Evolutionary conservation across 2,888 invertebrate genomes (phyloP).

Genomic region (Atethmia centrago): DNA sequence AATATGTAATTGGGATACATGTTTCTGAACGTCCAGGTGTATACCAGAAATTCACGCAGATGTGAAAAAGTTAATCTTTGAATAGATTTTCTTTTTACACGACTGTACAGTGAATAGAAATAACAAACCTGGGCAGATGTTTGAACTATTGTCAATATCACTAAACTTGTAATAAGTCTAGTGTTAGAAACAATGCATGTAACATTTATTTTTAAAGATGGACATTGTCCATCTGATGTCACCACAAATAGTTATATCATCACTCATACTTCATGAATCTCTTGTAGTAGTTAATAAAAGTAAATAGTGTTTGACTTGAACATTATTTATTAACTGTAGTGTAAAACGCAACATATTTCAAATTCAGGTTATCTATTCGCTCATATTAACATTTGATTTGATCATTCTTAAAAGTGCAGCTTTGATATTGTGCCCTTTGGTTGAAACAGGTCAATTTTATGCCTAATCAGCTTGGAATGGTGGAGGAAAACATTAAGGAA

Average conservation of each 20-base stretch:
- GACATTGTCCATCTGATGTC: conserved; percentile 46
- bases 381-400: conserved; percentile 9
- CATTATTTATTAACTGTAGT: conserved; percentile 29
- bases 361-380: conserved; percentile 52
- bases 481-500: conserved; percentile 58
- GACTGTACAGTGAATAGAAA: conserved; percentile 14
- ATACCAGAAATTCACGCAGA: neutral
- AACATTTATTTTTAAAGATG: conserved; percentile 24
- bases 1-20: conserved; percentile 26
- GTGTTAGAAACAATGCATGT: conserved; percentile 33
- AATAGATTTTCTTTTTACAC: conserved; percentile 21
- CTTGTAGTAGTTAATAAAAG: too few species aligned
- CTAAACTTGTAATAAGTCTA: conserved; percentile 33
- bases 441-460: conserved; percentile 14
- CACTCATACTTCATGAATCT: conserved; percentile 35
- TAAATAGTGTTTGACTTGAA: conserved; percentile 24
- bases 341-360: conserved; percentile 57
- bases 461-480: conserved; percentile 40
- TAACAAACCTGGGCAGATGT: conserved; percentile 20
- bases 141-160: conserved; percentile 34
- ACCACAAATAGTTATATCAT: conserved; percentile 32
- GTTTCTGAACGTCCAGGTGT: neutral
- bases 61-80: conserved; percentile 30
- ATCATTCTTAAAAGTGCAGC: conserved; percentile 17
- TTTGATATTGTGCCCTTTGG: conserved; percentile 13